Base-by-base conservation (phyloP, 2,113 vertebrate genomes). In the Oncorhynchus masou region DNA sequence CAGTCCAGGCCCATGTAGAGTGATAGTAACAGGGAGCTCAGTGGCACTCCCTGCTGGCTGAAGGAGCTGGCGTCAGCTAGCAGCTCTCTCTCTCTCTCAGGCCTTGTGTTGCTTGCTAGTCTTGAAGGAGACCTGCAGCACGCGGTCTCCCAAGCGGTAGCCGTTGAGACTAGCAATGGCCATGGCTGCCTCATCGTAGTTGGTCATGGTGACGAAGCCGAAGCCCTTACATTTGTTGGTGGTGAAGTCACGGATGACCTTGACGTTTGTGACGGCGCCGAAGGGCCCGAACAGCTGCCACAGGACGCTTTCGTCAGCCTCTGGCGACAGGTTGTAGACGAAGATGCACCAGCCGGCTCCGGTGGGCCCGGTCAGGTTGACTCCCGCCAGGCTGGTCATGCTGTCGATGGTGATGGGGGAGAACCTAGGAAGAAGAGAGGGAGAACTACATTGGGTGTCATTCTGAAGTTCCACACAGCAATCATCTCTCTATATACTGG, bases 211-310 rank as follows among this genome's bases (percentile, higher is more conserved):
- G 91, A 99, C 97, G 6, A 98, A 99, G 86, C 97, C 97, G 7
- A 99, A 99, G 83, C 97, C 97, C 87, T 98, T 98, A 93, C 97
- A 98, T 94, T 98, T 98, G 95, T 97, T 98, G 93, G 96, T 98
- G 91, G 96, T 95, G 85, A 97, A 97, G 88, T 99, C 97, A 2
- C 97, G 96, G 93, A 99, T 98, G 81, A 98, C 97, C 90, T 98
- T 98, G 93, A 98, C 97, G 0, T 97, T 98, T 89, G 97, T 99
- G 88, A 99, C 97, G 0, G 97, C 97, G 0, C 97, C 97, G 0
- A 99, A 99, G n/a, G 97, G 97, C 19, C 97, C 97, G 0, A 99
- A 99, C 91, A 99, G 95, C 94, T 99, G 97, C 97, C 97, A 99
- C 87, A 99, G 95, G 88, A 99, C 97, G 0, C 97, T 98, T 91